Evolutionary conservation across 2,113 vertebrate species (phyloP), one percentile per base, ranked within the genome.

Genomic region (Engraulis encrasicolus): DNA sequence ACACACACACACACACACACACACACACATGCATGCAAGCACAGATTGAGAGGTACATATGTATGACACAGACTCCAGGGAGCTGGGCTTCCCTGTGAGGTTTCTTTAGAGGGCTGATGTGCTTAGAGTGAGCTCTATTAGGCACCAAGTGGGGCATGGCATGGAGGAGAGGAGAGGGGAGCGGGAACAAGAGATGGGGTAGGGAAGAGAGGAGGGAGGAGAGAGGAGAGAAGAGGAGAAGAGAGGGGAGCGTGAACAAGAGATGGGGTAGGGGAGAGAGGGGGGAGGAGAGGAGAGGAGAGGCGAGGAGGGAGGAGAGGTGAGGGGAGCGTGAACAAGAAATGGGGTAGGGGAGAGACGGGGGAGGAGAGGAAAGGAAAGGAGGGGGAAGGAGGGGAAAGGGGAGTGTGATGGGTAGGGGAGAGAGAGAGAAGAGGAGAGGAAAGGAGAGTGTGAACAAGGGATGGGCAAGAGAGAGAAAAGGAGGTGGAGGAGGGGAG

Each of bases 71-170:
- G 85, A 88, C 91, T 87, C 91, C 34, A 66, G 87, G 89, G 89
- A 83, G 89, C 87, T 83, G 85, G 6, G 82, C 81, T n/a, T 66
- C 77, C 89, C 91, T 87, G 84, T 85, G 87, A 87, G 86, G 86
- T 88, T 88, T 90, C 86, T 85, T 86, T 89, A 82, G 74, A 82
- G 80, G 88, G 88, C 87, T 89, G 87, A 89, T 88, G 88, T 90
- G 89, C 89, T 91, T 87, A 82, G 83, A 90, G 91, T 88, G 87
- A 81, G 90, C 92, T 92, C 89, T 91, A 93, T 93, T 93, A 93
- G 91, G 92, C 80, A 93, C 90, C 90, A 91, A 93, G 91, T 92
- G 90, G 92, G 89, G 87, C 89, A 83, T 91, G 85, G 49, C 58
- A 87, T 88, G 91, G 90, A 88, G 89, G 80, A 84, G 82, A 82